Evolutionary conservation across 2,113 vertebrate genomes (phyloP), one percentile per base, ranked within the genome.

Genomic region (Nothocercus nigrocapillus): DNA sequence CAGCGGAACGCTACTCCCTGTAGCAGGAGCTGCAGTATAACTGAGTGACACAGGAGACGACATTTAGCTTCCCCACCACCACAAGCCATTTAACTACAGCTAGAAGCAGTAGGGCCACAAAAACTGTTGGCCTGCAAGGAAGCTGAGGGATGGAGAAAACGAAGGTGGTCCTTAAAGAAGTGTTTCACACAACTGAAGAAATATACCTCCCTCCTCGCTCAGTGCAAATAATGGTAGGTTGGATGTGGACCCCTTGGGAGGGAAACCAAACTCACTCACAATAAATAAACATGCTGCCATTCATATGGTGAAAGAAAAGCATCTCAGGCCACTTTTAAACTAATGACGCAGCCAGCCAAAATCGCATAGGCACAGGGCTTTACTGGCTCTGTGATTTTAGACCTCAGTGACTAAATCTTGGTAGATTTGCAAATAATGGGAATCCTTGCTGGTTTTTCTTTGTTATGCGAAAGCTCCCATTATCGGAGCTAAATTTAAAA

Each of bases 351-450:
- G 82, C 78, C 93, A 93, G 79, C 58, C 1, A 5, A 94, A 85
- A 79, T 87, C 81, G 47, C 62, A 54, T 14, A 84, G 85, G 62
- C 81, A 49, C 13, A 47, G 40, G 66, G 66, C 78, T 92, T 76
- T 66, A 70, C 70, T 11, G 1, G n/a, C 69, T 84, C 80, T 92
- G 77, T 69, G 27, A 94, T 94, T 96, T 96, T 87, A 74, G 34
- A 80, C 85, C 47, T 36, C 34, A 38, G 51, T 38, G 47, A 25
- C 47, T 53, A 53, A 49, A 72, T 34, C 63, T 93, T 67, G 66
- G 80, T 54, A 63, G 85, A 63, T 30, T 63, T 69, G 74, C 66
- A 94, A 95, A 92, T 95, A 96, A 92, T 54, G 63, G 92, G 77
- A 81, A 72, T 38, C 44, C 93, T 88, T 84, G 94, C 93, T 94